Percentiles rank a stretch among this genome's conserved stretches.
Conservation (phyloP, 1,140 invertebrate species). For the Oedothorax gibbosus region DNA sequence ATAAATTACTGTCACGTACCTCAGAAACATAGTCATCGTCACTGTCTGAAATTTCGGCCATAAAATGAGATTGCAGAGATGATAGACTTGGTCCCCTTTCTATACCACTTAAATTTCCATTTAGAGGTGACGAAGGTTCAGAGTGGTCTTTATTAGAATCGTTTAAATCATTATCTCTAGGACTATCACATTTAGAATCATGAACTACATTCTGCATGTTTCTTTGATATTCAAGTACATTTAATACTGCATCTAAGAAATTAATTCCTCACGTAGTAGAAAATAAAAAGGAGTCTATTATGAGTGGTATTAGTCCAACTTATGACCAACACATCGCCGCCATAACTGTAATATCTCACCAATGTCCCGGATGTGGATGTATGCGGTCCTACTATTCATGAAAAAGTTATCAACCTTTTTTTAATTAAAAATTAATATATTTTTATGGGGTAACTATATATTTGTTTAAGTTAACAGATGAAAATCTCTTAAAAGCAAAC, state of each 20-base stretch:
- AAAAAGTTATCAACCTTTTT: conserved; percentile 39
- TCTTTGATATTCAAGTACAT: conserved; percentile 43
- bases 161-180: conserved; percentile 71
- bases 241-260: conserved; percentile 34
- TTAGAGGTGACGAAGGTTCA: conserved; percentile 63
- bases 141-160: conserved; percentile 64
- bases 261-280: conserved; percentile 22
- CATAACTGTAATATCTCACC: conserved; percentile 58
- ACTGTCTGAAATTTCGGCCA: conserved; percentile 90
- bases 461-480: too few species aligned
- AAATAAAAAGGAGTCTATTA: conserved; percentile 31
- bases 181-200: conserved; percentile 78
- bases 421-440: conserved; percentile 23
- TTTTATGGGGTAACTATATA: background rate
- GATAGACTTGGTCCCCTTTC: conserved; percentile 75
- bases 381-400: conserved; percentile 49
- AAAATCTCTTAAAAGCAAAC: too few species aligned
- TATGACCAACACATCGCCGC: conserved; percentile 55
- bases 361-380: conserved; percentile 58
- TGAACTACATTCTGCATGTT: conserved; percentile 90
- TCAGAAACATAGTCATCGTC: conserved; percentile 93
- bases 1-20: conserved; percentile 72
- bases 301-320: conserved; percentile 41
- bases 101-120: conserved; percentile 62
- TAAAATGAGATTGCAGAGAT: conserved; percentile 81